These are phyloP conservation scores for Tenthredo notha DNA, from an alignment of 2,888 invertebrate species.

Conservation along the genomic window DNA sequence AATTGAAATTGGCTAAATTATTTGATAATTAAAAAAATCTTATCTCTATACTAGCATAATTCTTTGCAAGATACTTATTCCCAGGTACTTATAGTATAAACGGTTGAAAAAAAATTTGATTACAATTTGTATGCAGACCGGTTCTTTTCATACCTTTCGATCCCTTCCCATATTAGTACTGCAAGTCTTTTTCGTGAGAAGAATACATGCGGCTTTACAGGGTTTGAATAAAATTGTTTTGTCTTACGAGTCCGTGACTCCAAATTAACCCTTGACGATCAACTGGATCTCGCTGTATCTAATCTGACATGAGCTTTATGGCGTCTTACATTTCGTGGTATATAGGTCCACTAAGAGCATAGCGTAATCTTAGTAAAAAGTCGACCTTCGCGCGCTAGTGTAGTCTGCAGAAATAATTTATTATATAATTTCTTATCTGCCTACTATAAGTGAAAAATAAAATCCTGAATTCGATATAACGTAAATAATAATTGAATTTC, in stretches of 20 bases:
- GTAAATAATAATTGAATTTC: not conserved
- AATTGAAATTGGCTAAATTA: not conserved
- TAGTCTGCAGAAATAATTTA: not conserved
- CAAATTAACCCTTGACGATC: slow-evolving; percentile 45
- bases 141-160: not conserved
- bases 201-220: not conserved
- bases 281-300: slow-evolving; percentile 42
- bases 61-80: not conserved
- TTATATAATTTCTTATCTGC: not conserved
- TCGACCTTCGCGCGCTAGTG: not conserved
- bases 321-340: not conserved
- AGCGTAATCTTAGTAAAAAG: not conserved
- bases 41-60: not conserved
- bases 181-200: slow-evolving; percentile 9
- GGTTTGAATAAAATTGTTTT: slow-evolving; percentile 41
- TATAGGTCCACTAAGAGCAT: not conserved
- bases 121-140: not conserved
- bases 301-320: slow-evolving; percentile 38
- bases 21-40: not conserved
- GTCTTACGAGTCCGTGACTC: slow-evolving; percentile 41
- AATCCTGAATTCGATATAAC: not conserved
- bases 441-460: not conserved
- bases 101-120: not conserved
- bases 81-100: not conserved
- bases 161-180: not conserved